These are phyloP conservation scores for Potamilus streckersoni DNA, from an alignment of 1,140 invertebrate species.

Conservation along the genomic window DNA sequence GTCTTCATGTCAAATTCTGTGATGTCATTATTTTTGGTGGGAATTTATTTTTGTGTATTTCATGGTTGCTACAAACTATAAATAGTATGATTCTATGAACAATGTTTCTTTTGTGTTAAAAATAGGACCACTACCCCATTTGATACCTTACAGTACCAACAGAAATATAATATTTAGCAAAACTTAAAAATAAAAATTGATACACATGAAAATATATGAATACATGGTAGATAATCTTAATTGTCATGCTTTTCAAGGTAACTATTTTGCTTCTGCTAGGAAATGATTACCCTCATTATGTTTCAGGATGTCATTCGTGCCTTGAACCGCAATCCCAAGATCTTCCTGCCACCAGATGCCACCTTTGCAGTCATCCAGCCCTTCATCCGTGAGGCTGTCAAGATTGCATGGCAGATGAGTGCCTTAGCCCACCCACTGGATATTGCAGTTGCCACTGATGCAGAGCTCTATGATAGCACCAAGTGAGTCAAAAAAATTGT, in stretches of 20 bases:
- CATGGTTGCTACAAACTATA: too few relatives aligned
- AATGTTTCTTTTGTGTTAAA: too few relatives aligned
- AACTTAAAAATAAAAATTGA: background rate
- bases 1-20: too few relatives aligned
- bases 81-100: too few relatives aligned
- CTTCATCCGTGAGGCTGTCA: conserved; percentile 65
- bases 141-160: too few relatives aligned
- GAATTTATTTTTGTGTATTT: too few relatives aligned
- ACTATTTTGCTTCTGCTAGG: too few relatives aligned
- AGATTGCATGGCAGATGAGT: conserved; percentile 66
- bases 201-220: background rate
- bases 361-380: conserved; percentile 62
- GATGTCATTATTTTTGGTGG: too few relatives aligned
- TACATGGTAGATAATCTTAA: background rate
- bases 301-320: conserved; percentile 64
- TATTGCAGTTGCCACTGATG: conserved; percentile 61
- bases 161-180: too few relatives aligned
- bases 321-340: conserved; percentile 61
- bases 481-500: conserved; percentile 50
- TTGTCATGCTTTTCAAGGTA: too few relatives aligned
- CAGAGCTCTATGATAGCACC: conserved; percentile 66
- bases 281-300: background rate
- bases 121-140: too few relatives aligned
- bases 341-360: conserved; percentile 60
- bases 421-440: conserved; percentile 65